Base-by-base conservation (phyloP, 2,888 invertebrate genomes). In the Macrophya alboannulata region DNA sequence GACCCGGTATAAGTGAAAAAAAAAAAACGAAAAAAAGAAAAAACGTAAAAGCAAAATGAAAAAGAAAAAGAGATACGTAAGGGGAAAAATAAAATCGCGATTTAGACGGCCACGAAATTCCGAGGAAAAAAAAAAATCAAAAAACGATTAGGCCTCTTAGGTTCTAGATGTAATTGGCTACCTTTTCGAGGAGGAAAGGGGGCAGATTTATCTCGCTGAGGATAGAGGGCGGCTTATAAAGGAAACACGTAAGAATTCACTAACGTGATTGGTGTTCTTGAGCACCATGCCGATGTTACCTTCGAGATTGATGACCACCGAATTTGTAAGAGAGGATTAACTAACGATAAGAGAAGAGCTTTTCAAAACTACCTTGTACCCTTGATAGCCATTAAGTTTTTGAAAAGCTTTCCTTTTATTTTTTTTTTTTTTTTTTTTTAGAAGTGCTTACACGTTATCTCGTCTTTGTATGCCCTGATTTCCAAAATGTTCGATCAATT, bases 171-270 rank as follows among this genome's bases (percentile, higher is more conserved):
- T 81, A 81, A 81, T 62, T 81, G 81, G 81, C 81, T 81, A 40
- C 12, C 59, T 81, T 43, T 48, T 51, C 25, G 37, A 62, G 3
- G 31, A 31, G 31, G 31, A 3, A 31, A 3, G 3, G 48, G 17
- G 62, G 43, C 43, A 81, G 81, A 81, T 81, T 81, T 81, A 81
- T 81, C 59, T 81, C 59, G 40, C 62, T 43, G 10, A 40, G 59
- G 55, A 55, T 17, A 31, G 31, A 31, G 31, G 31, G 31, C 31
- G 37, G 62, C 21, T 62, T 55, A 43, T 77, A 77, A 51, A 62
- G 59, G 81, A 62, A 81, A 81, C 81, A 59, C 81, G 59, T 43
- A 81, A 81, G 81, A 81, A 40, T 81, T 81, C 43, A 77, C 31
- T 51, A 43, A 43, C 77, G 77, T 77, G 51, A 77, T 77, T 55